phyloP scores from a whole-genome alignment of 2,113 vertebrate genomes.

The Indri indri region DNA sequence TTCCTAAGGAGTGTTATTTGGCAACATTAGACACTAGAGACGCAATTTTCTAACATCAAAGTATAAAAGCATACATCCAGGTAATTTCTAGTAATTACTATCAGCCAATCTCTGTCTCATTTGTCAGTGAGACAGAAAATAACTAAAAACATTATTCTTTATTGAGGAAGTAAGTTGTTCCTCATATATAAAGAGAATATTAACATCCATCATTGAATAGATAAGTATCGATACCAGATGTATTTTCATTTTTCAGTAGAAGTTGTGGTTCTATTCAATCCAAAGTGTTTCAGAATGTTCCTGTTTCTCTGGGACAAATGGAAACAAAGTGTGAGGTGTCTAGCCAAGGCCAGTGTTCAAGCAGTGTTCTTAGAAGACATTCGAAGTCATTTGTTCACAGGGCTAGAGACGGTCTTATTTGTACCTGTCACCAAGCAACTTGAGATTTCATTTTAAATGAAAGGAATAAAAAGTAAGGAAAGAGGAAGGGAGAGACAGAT shows the following conservation, averaged over 20 bases:
- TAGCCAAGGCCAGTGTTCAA: background rate
- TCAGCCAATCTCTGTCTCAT: background rate
- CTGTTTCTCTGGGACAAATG: background rate
- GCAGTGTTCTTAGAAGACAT: background rate
- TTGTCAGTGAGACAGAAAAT: constrained; percentile 5
- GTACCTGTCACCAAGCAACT: background rate
- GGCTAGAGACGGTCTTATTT: background rate
- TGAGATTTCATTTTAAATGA: background rate
- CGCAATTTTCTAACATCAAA: constrained; percentile 67
- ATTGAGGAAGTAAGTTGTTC: background rate
- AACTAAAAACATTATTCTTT: background rate
- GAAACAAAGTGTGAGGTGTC: background rate
- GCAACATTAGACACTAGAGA: constrained; percentile 31
- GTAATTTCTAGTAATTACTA: constrained; percentile 39
- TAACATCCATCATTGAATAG: background rate
- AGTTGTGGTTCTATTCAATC: background rate
- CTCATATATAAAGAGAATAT: background rate
- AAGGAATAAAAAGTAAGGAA: background rate
- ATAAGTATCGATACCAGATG: background rate
- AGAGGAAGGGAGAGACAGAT: background rate
- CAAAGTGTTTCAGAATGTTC: background rate
- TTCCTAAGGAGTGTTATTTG: constrained; percentile 58
- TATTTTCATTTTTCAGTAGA: background rate
- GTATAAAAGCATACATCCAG: constrained; percentile 37
- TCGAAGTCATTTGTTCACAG: background rate